A percentile compares a stretch with the other conserved stretches of the same genome.
Conservation (phyloP, 35 echinoderm and acorn worm genomes). For the Lytechinus variegatus region DNA sequence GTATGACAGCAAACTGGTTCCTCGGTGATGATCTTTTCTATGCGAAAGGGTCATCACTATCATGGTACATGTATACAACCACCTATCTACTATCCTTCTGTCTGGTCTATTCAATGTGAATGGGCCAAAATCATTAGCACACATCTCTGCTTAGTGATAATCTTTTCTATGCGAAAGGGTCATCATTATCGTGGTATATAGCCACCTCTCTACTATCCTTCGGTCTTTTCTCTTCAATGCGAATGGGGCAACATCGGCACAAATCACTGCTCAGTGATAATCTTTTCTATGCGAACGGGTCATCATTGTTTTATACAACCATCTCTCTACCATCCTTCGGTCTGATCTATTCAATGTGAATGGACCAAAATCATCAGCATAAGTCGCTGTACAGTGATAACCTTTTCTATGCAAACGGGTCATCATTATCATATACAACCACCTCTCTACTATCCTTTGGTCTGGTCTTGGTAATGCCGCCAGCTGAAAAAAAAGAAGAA, state of each 20-base stretch:
- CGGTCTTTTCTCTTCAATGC: not conserved
- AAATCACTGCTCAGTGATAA: not conserved
- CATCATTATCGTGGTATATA: not conserved
- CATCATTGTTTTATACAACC: not conserved
- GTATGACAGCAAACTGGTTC: too few species aligned
- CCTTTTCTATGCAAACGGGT: not conserved
- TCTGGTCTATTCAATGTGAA: not conserved
- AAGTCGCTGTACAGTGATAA: not conserved
- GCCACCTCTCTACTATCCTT: not conserved
- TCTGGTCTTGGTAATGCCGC: slow-evolving; percentile 24
- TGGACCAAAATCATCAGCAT: not conserved
- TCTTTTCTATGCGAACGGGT: not conserved
- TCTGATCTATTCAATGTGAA: not conserved
- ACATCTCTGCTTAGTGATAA: not conserved
- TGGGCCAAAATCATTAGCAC: not conserved
- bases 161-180: not conserved
- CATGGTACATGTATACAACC: not conserved
- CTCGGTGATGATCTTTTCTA: not conserved
- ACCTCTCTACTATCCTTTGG: not conserved
- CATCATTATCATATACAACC: slow-evolving; percentile 11
- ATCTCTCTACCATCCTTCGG: not conserved
- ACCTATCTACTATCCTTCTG: not conserved
- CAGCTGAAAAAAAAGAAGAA: not conserved
- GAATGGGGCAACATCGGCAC: not conserved
- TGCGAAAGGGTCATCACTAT: not conserved